Evolutionary conservation across 2,113 vertebrate species (phyloP).

Genomic region (Seriola rivoliana): DNA sequence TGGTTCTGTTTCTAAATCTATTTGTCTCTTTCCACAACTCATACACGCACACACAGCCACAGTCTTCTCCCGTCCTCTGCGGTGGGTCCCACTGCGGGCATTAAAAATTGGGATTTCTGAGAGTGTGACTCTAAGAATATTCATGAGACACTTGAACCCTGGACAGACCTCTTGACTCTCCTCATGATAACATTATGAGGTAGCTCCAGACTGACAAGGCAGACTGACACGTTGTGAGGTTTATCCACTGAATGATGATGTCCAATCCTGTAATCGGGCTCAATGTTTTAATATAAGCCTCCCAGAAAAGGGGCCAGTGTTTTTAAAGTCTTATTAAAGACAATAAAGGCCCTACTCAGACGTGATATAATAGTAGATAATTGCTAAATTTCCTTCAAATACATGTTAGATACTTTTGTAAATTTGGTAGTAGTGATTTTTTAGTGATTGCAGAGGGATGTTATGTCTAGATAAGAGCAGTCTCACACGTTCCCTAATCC

Average conservation of each 20-base stretch:
- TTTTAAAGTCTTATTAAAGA: not conserved
- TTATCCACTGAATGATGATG: constrained; percentile 60
- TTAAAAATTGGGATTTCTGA: constrained; percentile 48
- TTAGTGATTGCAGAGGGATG: not conserved
- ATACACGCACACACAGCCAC: not conserved
- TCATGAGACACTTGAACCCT: constrained; percentile 74
- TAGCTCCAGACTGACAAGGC: constrained; percentile 58
- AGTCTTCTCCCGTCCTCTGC: constrained; percentile 13
- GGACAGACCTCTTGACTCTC: constrained; percentile 57
- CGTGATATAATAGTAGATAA: not conserved
- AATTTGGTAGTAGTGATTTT: not conserved
- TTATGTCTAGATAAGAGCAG: not conserved
- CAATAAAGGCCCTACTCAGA: not conserved
- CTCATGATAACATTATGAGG: constrained; percentile 73
- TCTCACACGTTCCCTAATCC: not conserved
- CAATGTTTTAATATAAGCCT: constrained; percentile 37
- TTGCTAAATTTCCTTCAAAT: not conserved
- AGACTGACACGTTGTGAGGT: constrained; percentile 48
- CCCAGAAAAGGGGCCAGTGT: not conserved
- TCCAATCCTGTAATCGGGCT: constrained; percentile 43
- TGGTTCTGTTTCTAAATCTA: constrained; percentile 1
- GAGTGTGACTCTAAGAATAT: constrained; percentile 70
- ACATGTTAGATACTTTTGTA: not conserved
- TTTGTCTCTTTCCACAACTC: not conserved
- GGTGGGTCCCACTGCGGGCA: constrained; percentile 17